Evolutionary conservation across 2,797 vertebrate genomes (phyloP).

Genomic region (Myotis findleyi): DNA sequence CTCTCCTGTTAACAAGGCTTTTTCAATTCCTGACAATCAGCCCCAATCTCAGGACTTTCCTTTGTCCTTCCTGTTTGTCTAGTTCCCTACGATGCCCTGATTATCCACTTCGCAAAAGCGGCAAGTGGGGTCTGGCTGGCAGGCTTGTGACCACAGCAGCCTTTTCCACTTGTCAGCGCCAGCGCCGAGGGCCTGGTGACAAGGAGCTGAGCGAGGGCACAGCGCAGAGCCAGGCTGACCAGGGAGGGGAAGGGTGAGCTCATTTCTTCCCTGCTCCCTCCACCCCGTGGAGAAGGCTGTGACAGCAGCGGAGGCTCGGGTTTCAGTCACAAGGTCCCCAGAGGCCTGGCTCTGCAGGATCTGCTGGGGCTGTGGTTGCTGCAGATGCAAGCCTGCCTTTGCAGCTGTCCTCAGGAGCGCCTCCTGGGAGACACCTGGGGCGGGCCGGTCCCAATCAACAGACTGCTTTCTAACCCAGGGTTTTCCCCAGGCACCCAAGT

Average conservation of each 20-base stretch:
- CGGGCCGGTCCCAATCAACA: fast-evolving
- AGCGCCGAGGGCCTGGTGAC: background rate
- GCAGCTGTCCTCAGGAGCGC: background rate
- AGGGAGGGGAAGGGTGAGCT: background rate
- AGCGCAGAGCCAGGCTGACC: background rate
- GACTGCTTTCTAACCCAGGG: background rate
- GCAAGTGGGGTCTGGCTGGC: background rate
- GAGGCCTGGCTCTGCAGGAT: background rate
- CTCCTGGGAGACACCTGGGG: fast-evolving
- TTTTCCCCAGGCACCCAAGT: background rate
- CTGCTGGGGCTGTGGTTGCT: background rate
- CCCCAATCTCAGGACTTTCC: background rate
- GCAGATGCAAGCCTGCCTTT: background rate
- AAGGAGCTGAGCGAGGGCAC: background rate
- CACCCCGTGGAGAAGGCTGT: background rate
- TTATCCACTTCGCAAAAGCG: background rate
- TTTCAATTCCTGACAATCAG: background rate
- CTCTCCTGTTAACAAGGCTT: background rate
- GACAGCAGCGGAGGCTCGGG: background rate
- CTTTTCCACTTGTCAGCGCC: background rate
- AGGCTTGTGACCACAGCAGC: background rate
- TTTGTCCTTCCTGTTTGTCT: background rate
- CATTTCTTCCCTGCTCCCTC: background rate
- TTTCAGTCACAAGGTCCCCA: background rate
- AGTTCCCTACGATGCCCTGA: background rate